Conservation (phyloP, 2,888 invertebrate genomes). For the Acheta domesticus region DNA sequence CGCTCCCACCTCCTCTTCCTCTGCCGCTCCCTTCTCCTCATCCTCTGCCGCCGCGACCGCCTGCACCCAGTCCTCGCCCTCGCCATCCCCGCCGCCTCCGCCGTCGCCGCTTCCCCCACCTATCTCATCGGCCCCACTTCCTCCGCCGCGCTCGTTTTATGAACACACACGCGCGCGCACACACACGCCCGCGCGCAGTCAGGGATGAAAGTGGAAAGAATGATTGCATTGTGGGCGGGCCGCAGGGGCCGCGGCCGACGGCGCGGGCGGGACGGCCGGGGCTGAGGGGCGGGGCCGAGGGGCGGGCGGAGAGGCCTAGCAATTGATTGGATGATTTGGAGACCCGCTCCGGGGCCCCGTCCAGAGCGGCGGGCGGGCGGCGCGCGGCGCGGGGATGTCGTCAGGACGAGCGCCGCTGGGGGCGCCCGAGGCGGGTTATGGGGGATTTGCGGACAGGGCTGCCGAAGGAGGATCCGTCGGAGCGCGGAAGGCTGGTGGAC, state of each 20-base stretch:
- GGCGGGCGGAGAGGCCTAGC: conserved; percentile 28
- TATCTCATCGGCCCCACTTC: neutral
- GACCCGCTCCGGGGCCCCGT: neutral
- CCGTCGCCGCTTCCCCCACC: neutral
- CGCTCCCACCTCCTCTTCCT: neutral
- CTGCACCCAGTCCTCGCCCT: neutral
- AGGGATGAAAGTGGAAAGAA: conserved; percentile 18
- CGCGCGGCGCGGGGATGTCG: neutral
- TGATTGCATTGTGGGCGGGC: neutral
- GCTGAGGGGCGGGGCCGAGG: conserved; percentile 25
- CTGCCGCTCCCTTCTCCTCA: neutral
- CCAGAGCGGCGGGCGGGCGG: neutral
- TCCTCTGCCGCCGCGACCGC: neutral
- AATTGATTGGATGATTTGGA: conserved; percentile 35
- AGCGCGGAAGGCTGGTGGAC: neutral
- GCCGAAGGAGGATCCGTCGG: neutral
- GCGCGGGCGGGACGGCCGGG: neutral
- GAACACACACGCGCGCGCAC: neutral
- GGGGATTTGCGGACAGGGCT: neutral
- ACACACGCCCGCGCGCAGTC: conserved; percentile 1
- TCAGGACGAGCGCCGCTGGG: neutral
- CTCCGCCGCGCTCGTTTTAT: neutral
- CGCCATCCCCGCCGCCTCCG: neutral
- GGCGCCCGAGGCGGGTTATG: neutral
- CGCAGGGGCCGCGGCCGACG: neutral